A percentile compares a stretch with the other conserved stretches of the same genome.
These are phyloP conservation scores for Spilosoma lubricipeda DNA, from an alignment of 2,888 invertebrate genomes.

Conservation along the genomic window DNA sequence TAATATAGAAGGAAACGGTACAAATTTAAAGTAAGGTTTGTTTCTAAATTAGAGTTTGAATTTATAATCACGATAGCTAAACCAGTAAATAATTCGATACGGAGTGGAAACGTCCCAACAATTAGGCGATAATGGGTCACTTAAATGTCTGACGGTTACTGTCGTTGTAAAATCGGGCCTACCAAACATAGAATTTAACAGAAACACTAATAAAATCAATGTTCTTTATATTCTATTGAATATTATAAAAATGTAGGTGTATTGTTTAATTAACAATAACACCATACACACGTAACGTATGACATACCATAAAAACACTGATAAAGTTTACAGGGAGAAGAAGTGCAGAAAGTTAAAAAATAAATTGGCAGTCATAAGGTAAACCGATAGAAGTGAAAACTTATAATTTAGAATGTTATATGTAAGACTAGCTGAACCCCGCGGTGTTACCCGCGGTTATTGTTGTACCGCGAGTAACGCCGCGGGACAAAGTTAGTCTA, in stretches of 20 bases:
- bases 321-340: too few species aligned
- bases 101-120: conserved; percentile 10
- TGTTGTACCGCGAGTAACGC: too few species aligned
- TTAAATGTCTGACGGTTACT: conserved; percentile 11
- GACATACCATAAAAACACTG: too few species aligned
- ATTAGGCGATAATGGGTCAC: conserved; percentile 16
- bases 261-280: too few species aligned
- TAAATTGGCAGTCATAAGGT: too few species aligned
- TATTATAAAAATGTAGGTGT: background rate
- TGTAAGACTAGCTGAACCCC: too few species aligned
- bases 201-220: background rate
- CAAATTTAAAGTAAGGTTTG: conserved; percentile 7
- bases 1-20: background rate
- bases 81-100: conserved; percentile 12
- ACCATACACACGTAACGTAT: too few species aligned
- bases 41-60: conserved; percentile 1
- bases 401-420: too few species aligned
- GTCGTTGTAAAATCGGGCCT: background rate
- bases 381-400: too few species aligned
- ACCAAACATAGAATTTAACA: background rate
- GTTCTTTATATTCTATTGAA: background rate
- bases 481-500: too few species aligned
- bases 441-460: too few species aligned
- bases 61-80: conserved; percentile 11
- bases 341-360: too few species aligned